phyloP scores from a whole-genome alignment of 2,888 invertebrate species.

The Leuctra nigra region DNA sequence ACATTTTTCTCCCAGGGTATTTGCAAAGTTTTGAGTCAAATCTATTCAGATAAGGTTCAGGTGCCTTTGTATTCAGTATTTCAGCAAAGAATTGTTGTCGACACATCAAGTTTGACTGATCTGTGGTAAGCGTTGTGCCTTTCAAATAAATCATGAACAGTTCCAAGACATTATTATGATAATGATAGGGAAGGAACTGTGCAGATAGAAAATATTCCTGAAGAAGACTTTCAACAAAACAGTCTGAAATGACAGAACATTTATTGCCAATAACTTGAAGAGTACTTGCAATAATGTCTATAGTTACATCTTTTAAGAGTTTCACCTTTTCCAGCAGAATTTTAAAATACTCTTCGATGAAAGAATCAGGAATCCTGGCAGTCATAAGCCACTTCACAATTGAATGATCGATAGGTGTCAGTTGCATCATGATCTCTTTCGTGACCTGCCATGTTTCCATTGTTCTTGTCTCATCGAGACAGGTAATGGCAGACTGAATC shows the following conservation, averaged over 20 bases:
- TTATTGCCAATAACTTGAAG: background rate
- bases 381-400: background rate
- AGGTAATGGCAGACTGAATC: background rate
- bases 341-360: background rate
- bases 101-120: no score
- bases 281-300: background rate
- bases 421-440: background rate
- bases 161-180: background rate
- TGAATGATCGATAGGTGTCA: background rate
- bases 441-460: background rate
- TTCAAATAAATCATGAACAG: background rate
- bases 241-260: background rate
- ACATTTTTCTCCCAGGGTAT: background rate
- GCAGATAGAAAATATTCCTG: background rate
- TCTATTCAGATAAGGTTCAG: background rate
- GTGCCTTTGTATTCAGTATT: background rate
- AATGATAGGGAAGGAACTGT: background rate
- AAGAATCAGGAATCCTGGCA: background rate
- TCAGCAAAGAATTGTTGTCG: background rate
- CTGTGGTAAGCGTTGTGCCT: no score
- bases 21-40: background rate
- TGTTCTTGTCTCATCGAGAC: background rate
- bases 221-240: background rate
- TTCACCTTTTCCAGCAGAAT: background rate
- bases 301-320: background rate